Evolutionary conservation across 2,888 invertebrate genomes (phyloP).

Genomic region (Darwinula stevensoni): DNA sequence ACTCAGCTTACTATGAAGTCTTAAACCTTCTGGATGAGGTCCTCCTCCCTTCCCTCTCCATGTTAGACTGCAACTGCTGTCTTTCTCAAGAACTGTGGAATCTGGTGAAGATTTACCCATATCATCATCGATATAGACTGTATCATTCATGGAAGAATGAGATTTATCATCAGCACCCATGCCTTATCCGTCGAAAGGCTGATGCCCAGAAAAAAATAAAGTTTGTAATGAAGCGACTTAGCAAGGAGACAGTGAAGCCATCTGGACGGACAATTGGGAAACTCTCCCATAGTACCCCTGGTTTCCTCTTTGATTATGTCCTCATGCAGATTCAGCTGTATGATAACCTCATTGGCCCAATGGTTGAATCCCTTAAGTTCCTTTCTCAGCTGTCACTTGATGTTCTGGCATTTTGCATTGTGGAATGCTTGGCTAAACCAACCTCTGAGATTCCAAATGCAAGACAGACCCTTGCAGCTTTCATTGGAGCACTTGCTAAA

Average conservation of each 20-base stretch:
- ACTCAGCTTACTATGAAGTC: too few species aligned
- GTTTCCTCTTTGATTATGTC: conserved; percentile 84
- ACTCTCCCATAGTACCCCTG: conserved; percentile 80
- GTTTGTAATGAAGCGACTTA: conserved; percentile 84
- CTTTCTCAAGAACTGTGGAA: conserved; percentile 89
- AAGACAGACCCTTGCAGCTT: conserved; percentile 77
- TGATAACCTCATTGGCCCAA: conserved; percentile 78
- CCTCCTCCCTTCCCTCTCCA: conserved; percentile 62
- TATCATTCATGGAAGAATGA: conserved; percentile 95
- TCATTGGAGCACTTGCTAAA: conserved; percentile 85
- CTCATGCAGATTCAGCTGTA: conserved; percentile 60
- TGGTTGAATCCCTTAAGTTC: conserved; percentile 91
- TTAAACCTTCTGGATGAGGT: conserved; percentile 60
- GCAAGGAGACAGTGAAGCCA: conserved; percentile 93
- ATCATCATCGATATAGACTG: conserved; percentile 53
- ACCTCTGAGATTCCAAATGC: conserved; percentile 75
- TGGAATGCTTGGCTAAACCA: conserved; percentile 61
- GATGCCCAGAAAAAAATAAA: conserved; percentile 71
- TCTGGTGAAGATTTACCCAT: conserved; percentile 53
- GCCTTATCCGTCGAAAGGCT: conserved; percentile 49
- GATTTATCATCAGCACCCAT: conserved; percentile 45
- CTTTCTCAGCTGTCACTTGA: conserved; percentile 82
- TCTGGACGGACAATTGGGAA: conserved; percentile 88
- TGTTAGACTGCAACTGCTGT: conserved; percentile 78
- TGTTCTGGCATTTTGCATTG: conserved; percentile 74